Evolutionary conservation across 2,113 vertebrate genomes (phyloP).

Genomic region (Tetrao urogallus): DNA sequence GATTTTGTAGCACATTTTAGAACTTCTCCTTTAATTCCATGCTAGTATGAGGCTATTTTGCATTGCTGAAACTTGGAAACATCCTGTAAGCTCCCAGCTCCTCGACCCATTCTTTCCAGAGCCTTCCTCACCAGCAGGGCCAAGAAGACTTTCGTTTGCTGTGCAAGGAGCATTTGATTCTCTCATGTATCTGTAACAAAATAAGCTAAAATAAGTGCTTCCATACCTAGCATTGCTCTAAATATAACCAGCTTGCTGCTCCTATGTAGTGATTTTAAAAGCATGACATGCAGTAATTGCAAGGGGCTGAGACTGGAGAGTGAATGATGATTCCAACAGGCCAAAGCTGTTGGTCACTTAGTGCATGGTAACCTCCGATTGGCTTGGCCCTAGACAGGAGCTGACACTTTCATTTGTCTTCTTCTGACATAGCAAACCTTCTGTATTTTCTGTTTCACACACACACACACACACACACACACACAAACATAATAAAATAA

Average conservation of each 20-base stretch:
- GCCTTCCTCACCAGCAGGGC: fast-evolving
- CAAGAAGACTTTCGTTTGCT: neutral
- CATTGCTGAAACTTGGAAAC: neutral
- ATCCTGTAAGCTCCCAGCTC: neutral
- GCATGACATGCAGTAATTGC: slow-evolving; percentile 8
- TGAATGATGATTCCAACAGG: slow-evolving; percentile 48
- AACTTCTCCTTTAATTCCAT: neutral
- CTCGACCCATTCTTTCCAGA: fast-evolving
- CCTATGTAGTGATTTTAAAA: slow-evolving; percentile 40
- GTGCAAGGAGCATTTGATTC: neutral
- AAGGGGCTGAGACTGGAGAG: slow-evolving; percentile 42
- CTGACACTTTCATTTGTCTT: slow-evolving; percentile 44
- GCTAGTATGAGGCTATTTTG: neutral
- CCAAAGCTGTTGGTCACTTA: slow-evolving; percentile 28
- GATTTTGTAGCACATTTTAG: neutral
- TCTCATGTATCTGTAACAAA: neutral
- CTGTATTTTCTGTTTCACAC: neutral
- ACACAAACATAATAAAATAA: neutral
- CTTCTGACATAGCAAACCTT: neutral
- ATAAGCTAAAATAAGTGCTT: slow-evolving; percentile 44
- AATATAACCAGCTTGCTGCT: slow-evolving; percentile 24
- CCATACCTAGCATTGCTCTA: neutral
- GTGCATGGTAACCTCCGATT: neutral
- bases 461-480: too few species aligned
- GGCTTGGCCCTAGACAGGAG: slow-evolving; percentile 15